Percentiles rank a stretch among this genome's conserved stretches.
These are phyloP conservation scores for Amblyopsis rosae DNA, from an alignment of 2,113 vertebrate species.

Conservation along the genomic window DNA sequence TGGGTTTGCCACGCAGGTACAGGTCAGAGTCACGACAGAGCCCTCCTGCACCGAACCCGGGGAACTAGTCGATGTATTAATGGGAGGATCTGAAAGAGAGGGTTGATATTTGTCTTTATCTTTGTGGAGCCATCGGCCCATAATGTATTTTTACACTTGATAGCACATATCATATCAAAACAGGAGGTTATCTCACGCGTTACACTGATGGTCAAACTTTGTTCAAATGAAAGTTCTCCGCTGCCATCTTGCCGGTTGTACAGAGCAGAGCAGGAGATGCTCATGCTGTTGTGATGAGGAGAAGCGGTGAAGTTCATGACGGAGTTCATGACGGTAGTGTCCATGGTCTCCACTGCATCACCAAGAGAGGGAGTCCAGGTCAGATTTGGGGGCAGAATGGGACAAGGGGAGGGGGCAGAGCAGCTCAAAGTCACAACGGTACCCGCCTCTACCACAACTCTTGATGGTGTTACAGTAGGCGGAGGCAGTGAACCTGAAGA, in stretches of 20 bases:
- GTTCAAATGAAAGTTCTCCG: conserved; percentile 27
- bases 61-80: background rate
- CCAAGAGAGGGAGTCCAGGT: conserved; percentile 56
- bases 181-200: conserved; percentile 43
- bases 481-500: conserved; percentile 47
- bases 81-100: background rate
- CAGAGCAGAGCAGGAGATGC: conserved; percentile 40
- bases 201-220: conserved; percentile 42
- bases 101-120: too few species aligned
- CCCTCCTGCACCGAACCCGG: background rate
- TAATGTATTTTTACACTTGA: too few species aligned
- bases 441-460: conserved; percentile 56
- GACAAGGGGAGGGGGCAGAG: conserved; percentile 51
- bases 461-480: conserved; percentile 43
- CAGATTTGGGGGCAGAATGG: conserved; percentile 52
- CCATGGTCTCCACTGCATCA: conserved; percentile 21
- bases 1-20: background rate
- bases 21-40: background rate
- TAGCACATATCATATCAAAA: too few species aligned
- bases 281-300: conserved; percentile 54
- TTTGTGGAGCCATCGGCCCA: too few species aligned
- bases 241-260: conserved; percentile 45
- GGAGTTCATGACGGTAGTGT: conserved; percentile 29
- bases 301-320: conserved; percentile 59
- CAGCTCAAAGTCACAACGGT: conserved; percentile 50